phyloP scores from a whole-genome alignment of 2,797 vertebrate genomes.

The Gorsachius magnificus region DNA sequence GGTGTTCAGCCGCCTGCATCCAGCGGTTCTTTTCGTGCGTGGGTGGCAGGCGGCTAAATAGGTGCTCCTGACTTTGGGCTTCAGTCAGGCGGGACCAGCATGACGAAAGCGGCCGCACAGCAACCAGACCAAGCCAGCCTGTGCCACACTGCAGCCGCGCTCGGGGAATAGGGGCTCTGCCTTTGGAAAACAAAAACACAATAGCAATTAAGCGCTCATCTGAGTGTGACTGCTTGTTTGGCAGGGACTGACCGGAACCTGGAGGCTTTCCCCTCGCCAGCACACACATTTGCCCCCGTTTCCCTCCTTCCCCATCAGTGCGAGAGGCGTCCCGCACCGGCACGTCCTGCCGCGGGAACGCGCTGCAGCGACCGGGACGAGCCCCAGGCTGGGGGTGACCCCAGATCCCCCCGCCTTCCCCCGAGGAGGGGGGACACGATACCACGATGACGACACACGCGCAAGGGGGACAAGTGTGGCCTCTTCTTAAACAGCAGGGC shows the following conservation, averaged over 20 bases:
- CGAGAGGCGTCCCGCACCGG: not conserved
- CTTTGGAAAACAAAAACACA: slow-evolving; percentile 39
- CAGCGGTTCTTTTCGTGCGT: not conserved
- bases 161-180: not conserved
- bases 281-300: not conserved
- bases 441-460: not conserved
- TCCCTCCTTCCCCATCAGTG: not conserved
- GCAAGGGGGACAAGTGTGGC: not conserved
- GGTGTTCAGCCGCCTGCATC: not conserved
- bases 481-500: not conserved
- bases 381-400: not conserved
- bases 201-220: slow-evolving; percentile 32
- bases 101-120: not conserved
- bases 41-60: not conserved
- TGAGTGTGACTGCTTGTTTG: slow-evolving; percentile 6
- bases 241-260: not conserved
- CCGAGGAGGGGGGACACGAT: accelerated
- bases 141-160: slow-evolving; percentile 25
- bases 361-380: not conserved
- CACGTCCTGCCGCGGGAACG: not conserved
- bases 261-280: not conserved
- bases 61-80: not conserved
- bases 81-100: not conserved
- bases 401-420: too few species aligned
- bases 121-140: slow-evolving; percentile 56